These are phyloP conservation scores for Ennomos erosarius DNA, from an alignment of 2,888 invertebrate genomes.

Conservation along the genomic window DNA sequence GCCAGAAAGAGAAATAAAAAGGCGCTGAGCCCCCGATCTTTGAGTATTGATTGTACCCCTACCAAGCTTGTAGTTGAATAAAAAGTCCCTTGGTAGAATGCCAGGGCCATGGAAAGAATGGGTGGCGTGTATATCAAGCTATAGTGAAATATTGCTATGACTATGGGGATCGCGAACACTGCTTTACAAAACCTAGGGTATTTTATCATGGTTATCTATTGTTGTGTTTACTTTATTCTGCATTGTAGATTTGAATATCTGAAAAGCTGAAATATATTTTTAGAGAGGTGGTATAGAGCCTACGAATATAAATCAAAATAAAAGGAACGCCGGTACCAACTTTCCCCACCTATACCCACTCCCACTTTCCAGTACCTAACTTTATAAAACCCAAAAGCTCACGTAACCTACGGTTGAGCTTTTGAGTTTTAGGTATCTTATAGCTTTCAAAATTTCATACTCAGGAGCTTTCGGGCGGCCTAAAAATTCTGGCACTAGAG, in stretches of 20 bases:
- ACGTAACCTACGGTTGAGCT: no score
- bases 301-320: no score
- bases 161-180: slow-evolving; percentile 54
- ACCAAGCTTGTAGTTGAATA: slow-evolving; percentile 73
- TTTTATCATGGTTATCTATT: slow-evolving; percentile 24
- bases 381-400: no score
- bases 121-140: slow-evolving; percentile 46
- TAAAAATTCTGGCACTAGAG: no score
- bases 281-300: no score
- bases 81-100: slow-evolving; percentile 79
- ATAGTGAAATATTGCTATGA: slow-evolving; percentile 68
- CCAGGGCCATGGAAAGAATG: slow-evolving; percentile 77
- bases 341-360: no score
- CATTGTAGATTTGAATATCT: slow-evolving; percentile 16
- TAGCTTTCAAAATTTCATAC: no score
- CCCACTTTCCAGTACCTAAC: no score
- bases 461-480: no score
- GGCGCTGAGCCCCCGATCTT: slow-evolving; percentile 58
- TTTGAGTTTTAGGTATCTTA: no score
- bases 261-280: slow-evolving; percentile 4
- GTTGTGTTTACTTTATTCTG: slow-evolving; percentile 21
- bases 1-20: slow-evolving; percentile 62
- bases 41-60: slow-evolving; percentile 75
- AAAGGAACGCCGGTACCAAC: no score
- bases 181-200: slow-evolving; percentile 36